Percentiles rank a stretch among this genome's conserved stretches.
Conservation (phyloP, 1,140 invertebrate genomes). For the Drosophila kurseongensis region DNA sequence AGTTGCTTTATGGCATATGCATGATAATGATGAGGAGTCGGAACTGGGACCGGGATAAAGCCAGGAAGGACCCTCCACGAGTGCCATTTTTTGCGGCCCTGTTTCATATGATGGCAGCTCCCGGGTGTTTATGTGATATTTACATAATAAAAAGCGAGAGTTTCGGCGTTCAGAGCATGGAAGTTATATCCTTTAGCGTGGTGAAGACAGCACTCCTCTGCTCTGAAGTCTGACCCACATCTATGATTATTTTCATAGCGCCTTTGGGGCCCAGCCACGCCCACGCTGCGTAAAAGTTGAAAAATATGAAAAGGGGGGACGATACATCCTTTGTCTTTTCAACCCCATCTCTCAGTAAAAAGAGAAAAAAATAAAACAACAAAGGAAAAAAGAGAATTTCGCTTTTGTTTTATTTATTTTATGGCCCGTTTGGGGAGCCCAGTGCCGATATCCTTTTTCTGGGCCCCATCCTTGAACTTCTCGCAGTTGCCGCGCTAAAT, state of each 20-base stretch:
- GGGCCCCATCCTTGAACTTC: constrained; percentile 72
- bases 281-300: constrained; percentile 65
- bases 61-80: constrained; percentile 30
- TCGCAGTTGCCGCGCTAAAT: constrained; percentile 73
- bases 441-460: constrained; percentile 62
- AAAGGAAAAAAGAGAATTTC: constrained; percentile 42
- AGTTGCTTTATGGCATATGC: constrained; percentile 83
- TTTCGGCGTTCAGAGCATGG: constrained; percentile 39
- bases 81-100: constrained; percentile 59
- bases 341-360: neutral
- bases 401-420: constrained; percentile 79
- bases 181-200: constrained; percentile 54
- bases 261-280: constrained; percentile 68
- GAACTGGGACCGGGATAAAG: constrained; percentile 2
- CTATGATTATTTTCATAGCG: constrained; percentile 82
- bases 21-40: constrained; percentile 75
- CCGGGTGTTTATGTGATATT: constrained; percentile 83
- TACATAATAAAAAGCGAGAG: constrained; percentile 83
- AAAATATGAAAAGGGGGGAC: constrained; percentile 62
- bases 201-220: constrained; percentile 5
- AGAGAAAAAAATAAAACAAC: constrained; percentile 16
- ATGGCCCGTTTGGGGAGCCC: constrained; percentile 70
- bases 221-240: constrained; percentile 72
- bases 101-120: constrained; percentile 77
- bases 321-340: constrained; percentile 45